Evolutionary conservation across 2,113 vertebrate genomes (phyloP), one percentile per base, ranked within the genome.

Genomic region (Aix galericulata): DNA sequence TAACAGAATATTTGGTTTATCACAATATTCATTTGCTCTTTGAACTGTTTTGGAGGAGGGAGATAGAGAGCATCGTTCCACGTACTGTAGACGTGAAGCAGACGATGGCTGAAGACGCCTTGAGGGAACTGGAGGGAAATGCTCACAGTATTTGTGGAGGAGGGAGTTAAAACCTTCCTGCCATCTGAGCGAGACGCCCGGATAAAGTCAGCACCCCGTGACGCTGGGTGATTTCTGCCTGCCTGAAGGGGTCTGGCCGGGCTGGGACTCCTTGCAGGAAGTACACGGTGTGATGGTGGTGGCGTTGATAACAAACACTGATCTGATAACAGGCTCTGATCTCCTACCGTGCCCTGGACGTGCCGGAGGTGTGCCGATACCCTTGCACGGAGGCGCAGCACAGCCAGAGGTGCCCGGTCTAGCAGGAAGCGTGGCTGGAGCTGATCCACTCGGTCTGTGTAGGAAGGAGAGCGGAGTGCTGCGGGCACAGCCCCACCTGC

Each of bases 61-160:
- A 66, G 80, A 7, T 10, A 8, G 42, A 8, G 42, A 1, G 6
- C 14, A 2, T 74, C 4, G 0, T 13, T 69, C 26, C 50, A 22
- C 53, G 50, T 1, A 0, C 22, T 50, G 3, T 0, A 58, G 69
- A 18, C 20, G 1, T 21, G 6, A 66, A 18, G 8, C n/a, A 13
- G 68, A 6, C 6, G 73, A 20, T 23, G 42, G 1, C 27, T 23
- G 55, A 40, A 52, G 62, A 21, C 8, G 83, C 59, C 32, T 15
- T 13, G 38, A 13, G 52, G 67, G 42, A 52, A 3, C 14, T 20
- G n/a, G 27, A 16, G 52, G 52, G 42, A 58, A 38, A 76, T 8
- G 16, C 21, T 9, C 14, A 1, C 1, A 0, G 23, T 18, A 6
- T 20, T 66, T 38, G 18, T 17, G n/a, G 75, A 52, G 63, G 69